Conservation (phyloP, 2,888 invertebrate species). For the Scaptomyza parva region DNA sequence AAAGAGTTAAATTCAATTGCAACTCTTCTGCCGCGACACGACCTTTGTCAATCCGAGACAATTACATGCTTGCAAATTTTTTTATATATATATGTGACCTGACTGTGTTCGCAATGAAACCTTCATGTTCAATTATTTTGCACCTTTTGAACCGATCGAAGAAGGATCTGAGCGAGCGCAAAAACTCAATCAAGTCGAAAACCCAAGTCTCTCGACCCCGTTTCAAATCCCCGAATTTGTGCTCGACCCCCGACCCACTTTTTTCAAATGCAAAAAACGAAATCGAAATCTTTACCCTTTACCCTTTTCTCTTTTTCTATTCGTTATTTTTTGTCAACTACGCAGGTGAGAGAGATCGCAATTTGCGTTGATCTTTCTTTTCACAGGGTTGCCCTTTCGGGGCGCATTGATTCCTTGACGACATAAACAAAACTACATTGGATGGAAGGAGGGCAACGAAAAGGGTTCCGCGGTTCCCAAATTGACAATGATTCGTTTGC, state of each 20-base stretch:
- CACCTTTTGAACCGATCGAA: conserved; percentile 75
- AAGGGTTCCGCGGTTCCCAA: conserved; percentile 43
- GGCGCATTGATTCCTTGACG: conserved; percentile 71
- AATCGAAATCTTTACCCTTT: conserved; percentile 57
- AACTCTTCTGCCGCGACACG: conserved; percentile 37
- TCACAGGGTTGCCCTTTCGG: conserved; percentile 51
- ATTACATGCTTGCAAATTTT: conserved; percentile 84
- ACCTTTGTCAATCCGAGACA: conserved; percentile 72
- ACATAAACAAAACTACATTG: conserved; percentile 49
- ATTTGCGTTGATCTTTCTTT: conserved; percentile 62
- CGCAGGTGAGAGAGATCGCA: conserved; percentile 75
- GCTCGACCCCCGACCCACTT: conserved; percentile 47
- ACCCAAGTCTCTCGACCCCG: conserved; percentile 64
- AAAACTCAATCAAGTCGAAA: conserved; percentile 77
- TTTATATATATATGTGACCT: too few species aligned
- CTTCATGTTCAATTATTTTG: conserved; percentile 76
- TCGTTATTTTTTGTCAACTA: conserved; percentile 61
- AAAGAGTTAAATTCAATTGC: conserved; percentile 78
- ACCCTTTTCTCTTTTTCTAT: conserved; percentile 50
- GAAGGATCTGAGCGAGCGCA: conserved; percentile 67
- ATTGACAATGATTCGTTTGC: conserved; percentile 60
- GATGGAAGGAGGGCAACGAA: background rate
- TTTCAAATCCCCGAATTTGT: conserved; percentile 33
- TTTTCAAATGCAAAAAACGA: conserved; percentile 63
- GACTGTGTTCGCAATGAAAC: conserved; percentile 42